phyloP scores from a whole-genome alignment of 2,888 invertebrate species.

The Hoplodrina ambigua region DNA sequence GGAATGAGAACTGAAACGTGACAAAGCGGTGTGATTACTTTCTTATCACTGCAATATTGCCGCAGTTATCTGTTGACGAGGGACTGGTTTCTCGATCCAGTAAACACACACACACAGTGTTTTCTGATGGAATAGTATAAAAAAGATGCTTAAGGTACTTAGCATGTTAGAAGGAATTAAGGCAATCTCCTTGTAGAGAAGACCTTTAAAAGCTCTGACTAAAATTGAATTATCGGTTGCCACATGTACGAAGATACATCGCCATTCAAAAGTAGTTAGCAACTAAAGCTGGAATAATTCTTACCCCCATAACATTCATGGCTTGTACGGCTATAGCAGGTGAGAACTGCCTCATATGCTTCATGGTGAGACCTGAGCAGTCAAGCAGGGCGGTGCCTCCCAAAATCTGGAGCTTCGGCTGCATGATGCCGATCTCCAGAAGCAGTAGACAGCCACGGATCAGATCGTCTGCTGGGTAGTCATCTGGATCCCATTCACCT shows the following conservation, averaged over 20 bases:
- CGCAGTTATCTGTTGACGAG: neutral
- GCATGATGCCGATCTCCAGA: constrained; percentile 93
- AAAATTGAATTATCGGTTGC: neutral
- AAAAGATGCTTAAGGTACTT: no score
- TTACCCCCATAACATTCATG: constrained; percentile 93
- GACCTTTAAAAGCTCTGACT: neutral
- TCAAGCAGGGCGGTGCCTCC: constrained; percentile 94
- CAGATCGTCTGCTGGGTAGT: constrained; percentile 92
- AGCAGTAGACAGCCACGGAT: constrained; percentile 92
- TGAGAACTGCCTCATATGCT: constrained; percentile 93
- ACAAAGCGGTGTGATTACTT: neutral
- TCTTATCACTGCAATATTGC: neutral
- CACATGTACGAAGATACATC: no score
- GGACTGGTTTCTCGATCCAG: neutral
- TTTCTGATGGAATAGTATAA: no score
- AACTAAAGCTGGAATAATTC: neutral
- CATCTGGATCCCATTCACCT: constrained; percentile 94
- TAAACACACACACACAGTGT: no score
- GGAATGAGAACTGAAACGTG: constrained; percentile 92
- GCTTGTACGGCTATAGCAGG: constrained; percentile 92
- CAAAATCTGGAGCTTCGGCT: constrained; percentile 93
- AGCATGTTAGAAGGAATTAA: neutral
- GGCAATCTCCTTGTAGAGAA: neutral
- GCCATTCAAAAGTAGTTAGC: neutral
- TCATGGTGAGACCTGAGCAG: constrained; percentile 92